Conservation (phyloP, 2,888 invertebrate genomes). For the Allacma fusca region DNA sequence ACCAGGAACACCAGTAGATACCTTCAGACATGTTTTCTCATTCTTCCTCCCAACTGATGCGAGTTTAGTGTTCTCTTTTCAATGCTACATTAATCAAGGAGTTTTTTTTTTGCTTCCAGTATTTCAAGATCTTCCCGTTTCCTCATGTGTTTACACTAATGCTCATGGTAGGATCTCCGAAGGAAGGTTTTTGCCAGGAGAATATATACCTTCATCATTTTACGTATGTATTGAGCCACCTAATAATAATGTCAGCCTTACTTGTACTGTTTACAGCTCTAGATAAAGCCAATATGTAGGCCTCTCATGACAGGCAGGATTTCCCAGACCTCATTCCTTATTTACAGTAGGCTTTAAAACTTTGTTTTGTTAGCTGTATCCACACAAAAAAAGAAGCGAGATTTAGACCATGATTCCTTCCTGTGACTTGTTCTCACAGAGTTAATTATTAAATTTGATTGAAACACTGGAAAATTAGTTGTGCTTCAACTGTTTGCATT, state of each 20-base stretch:
- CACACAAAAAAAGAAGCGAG: background rate
- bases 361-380: background rate
- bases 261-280: no score
- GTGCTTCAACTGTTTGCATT: background rate
- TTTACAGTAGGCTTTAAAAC: background rate
- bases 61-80: background rate
- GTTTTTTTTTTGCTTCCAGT: background rate
- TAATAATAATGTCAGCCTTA: no score
- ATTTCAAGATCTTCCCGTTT: background rate
- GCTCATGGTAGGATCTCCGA: background rate
- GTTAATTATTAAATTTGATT: slow-evolving; percentile 11
- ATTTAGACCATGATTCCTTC: background rate
- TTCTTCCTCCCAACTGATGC: background rate
- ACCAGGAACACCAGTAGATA: no score
- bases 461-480: background rate
- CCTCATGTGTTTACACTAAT: background rate
- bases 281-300: background rate
- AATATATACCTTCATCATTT: no score
- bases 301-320: background rate
- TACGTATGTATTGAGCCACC: no score
- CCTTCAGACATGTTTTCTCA: background rate
- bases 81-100: slow-evolving; percentile 18
- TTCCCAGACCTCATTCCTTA: slow-evolving; percentile 1
- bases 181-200: no score
- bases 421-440: background rate